These are phyloP conservation scores for Diceros bicornis DNA, from an alignment of 2,797 vertebrate genomes.

Conservation along the genomic window DNA sequence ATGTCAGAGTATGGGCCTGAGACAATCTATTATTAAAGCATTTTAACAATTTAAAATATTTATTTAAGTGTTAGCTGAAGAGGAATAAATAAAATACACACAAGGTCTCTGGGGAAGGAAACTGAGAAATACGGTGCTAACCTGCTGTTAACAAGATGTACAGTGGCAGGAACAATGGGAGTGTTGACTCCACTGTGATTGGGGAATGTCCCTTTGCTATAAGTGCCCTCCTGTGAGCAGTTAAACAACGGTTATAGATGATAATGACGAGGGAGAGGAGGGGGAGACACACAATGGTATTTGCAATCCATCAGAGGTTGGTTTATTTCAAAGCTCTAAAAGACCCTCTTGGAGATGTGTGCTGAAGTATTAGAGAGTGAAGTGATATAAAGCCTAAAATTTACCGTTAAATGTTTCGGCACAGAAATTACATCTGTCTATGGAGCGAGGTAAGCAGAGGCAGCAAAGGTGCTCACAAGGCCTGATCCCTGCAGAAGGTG, in stretches of 20 bases:
- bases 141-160: conserved; percentile 82
- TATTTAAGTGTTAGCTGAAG: conserved; percentile 87
- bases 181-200: conserved; percentile 48
- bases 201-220: conserved; percentile 40
- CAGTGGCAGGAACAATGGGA: conserved; percentile 75
- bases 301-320: neutral
- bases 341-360: neutral
- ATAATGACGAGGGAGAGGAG: neutral
- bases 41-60: conserved; percentile 84
- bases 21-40: conserved; percentile 82
- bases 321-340: neutral
- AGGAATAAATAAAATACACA: conserved; percentile 86
- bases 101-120: conserved; percentile 78
- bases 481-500: too few species aligned
- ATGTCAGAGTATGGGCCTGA: conserved; percentile 80
- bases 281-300: rapidly evolving
- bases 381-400: neutral
- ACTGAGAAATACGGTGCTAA: conserved; percentile 73
- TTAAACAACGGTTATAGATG: neutral
- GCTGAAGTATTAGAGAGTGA: rapidly evolving
- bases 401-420: neutral
- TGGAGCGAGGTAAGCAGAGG: too few species aligned
- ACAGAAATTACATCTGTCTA: neutral
- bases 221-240: neutral
- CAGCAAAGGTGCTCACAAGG: neutral